phyloP scores from a whole-genome alignment of 2,888 invertebrate genomes.

The Mycalesis mineus region DNA sequence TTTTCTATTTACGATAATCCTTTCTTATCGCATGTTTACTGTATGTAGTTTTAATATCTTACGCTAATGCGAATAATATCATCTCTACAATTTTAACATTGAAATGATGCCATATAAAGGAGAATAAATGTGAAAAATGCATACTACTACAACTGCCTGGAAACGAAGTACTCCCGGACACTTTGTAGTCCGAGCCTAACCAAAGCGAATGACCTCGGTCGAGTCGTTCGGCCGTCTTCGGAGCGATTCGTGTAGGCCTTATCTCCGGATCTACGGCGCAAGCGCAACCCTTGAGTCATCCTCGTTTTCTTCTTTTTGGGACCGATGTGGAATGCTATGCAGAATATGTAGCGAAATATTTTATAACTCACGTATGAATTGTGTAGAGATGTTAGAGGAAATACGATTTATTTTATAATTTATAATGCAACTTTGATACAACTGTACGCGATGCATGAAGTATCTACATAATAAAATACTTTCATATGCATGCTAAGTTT shows the following conservation, averaged over 20 bases:
- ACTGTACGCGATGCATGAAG: too few species aligned
- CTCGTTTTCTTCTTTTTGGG: conserved; percentile 30
- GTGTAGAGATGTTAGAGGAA: neutral
- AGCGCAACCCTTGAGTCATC: conserved; percentile 53
- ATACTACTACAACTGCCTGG: neutral
- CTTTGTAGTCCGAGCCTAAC: conserved; percentile 23
- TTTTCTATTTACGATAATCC: too few species aligned
- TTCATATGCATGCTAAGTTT: too few species aligned
- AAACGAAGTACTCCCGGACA: neutral
- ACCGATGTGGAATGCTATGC: conserved; percentile 23
- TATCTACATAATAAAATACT: too few species aligned
- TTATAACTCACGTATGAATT: conserved; percentile 6
- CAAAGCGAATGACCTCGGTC: conserved; percentile 65
- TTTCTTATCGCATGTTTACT: too few species aligned
- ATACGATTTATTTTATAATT: neutral
- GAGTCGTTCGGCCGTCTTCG: conserved; percentile 51
- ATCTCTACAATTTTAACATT: too few species aligned
- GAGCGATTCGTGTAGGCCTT: conserved; percentile 50
- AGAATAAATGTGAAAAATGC: too few species aligned
- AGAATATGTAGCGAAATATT: conserved; percentile 23
- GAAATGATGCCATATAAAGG: too few species aligned
- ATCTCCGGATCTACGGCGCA: conserved; percentile 61
- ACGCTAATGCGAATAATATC: too few species aligned
- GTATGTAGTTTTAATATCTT: too few species aligned
- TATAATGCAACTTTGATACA: neutral